Base-by-base conservation (phyloP, 2,888 invertebrate species). In the Cryptus armator region DNA sequence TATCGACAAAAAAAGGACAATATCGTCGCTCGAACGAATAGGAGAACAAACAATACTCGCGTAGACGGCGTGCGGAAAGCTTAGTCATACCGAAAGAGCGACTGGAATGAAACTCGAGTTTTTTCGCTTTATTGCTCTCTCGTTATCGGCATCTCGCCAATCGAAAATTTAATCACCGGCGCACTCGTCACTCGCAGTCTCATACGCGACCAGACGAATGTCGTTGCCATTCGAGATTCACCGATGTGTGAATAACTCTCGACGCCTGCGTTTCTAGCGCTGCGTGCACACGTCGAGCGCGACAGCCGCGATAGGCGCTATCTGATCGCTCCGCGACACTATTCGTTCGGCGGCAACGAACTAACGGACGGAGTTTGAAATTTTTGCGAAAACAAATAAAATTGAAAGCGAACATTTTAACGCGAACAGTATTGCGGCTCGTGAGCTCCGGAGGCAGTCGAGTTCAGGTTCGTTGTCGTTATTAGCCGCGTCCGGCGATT, bases 401-500 rank as follows among this genome's bases (percentile, higher is more conserved):
- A 51, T 6, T 48, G 12, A 2, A 62, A 51, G 16, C 1, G 12
- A 64, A 75, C 3, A 66, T 16, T 37, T 51, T 51, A 37, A 9
- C 9, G 37, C 37, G 37, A 1, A 9, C 51, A 51, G 32, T 19
- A 14, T 59, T 9, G 62, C 62, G 62, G 64, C 51, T n/a, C 51
- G 56, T 24, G 43, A 19, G 48, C 37, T 19, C 46, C 46, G 2
- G 51, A 75, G 66, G 12, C n/a, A 43, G 48, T 53, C 24, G 76
- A 14, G 14, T 64, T 72, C 46, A 46, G 16, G 37, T 72, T 59
- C 75, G 51, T 72, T 48, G 82, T 83, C 77, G 68, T 84, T 81
- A 64, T 84, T 81, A 64, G 71, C 77, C 82, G 82, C 80, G 77
- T 86, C 86, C 86, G 82, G 86, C 78, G 77, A 84, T 85, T 87